Evolutionary conservation across 2,113 vertebrate genomes (phyloP), one percentile per base, ranked within the genome.

Genomic region (Coptodon rendalli): DNA sequence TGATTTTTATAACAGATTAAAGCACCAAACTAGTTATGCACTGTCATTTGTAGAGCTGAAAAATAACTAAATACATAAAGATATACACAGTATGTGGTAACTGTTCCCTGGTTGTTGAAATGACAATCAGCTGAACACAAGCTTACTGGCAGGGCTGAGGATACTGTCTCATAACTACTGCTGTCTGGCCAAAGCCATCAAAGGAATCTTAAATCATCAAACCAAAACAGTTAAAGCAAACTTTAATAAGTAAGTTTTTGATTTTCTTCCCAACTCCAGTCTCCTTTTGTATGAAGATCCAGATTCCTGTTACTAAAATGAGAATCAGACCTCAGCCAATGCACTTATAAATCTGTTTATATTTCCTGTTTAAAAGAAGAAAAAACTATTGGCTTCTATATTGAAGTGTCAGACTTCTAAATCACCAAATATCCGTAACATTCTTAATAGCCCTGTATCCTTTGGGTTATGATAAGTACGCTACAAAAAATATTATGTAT

Each of bases 391-490:
- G 0, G 66, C 36, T 71, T 14, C 2, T 71, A 10, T 27, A 71
- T 43, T 0, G 12, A n/a, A 45, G 5, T 45, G 13, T 9, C 66
- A 43, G n/a, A 24, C 12, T 43, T 71, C 43, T 71, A 43, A 43
- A 40, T 71, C 7, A 43, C 5, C 36, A 71, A 43, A 43, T 71
- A 43, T 71, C 38, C 1, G 10, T 2, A 22, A 43, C n/a, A 24
- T 24, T 43, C 38, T 71, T 43, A 71, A 71, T 43, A 9, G 22
- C 0, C 38, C 12, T 43, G 7, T 71, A 40, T 43, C 1, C 4
- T 16, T 16, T 43, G 12, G 12, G 0, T 16, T 71, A 24, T 24
- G 7, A 43, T 43, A 5, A 29, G 8, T 48, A 0, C 2, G 8
- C 5, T 11, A 38, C 11, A 14, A 73, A 43, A 52, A 73, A 3